Base-by-base conservation (phyloP, 1,140 invertebrate genomes). In the Monomorium pharaonis region DNA sequence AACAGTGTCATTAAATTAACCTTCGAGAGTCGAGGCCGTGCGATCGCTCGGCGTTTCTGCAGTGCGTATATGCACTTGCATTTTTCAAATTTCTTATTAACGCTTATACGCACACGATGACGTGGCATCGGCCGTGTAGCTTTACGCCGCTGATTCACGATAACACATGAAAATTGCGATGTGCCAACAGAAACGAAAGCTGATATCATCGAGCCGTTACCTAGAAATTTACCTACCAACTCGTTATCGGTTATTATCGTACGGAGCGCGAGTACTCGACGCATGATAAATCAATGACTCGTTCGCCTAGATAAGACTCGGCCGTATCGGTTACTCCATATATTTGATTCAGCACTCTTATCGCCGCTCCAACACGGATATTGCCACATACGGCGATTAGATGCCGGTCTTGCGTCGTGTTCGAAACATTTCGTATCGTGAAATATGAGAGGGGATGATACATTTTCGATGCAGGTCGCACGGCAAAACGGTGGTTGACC, bases 261-360 rank as follows among this genome's bases (percentile, higher is more conserved):
- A 33, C 42, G 42, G 6, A 83, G 51, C 51, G 37, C 37, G 44
- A 58, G 51, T 58, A 74, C 78, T 72, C 78, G 67, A 58, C 67
- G 51, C 78, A 72, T 83, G 67, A 83, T 83, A 83, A 83, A 86
- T 81, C 84, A 80, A 86, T 86, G 63, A 81, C 37, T 86, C 62
- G 54, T 16, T 24, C 60, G n/a, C 37, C 14, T 24, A 84, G 84
- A 86, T 86, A 86, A 81, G 76, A 86, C 76, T 49, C 37, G 16
- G 24, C 47, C n/a, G 30, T 86, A 86, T 86, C 62, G 84, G 30
- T 81, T 69, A 69, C 60, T 81, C 76, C 77, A 67, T 86, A 81
- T 86, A 81, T 86, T 81, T 70, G 84, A 81, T 86, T 69, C 76
- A 67, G 42, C 76, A 67, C 63, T 67, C 76, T 86, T 86, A 86